A percentile compares a stretch with the other conserved stretches of the same genome.
Evolutionary conservation across 2,113 vertebrate genomes (phyloP).

Genomic region (Macroglossus sobrinus): DNA sequence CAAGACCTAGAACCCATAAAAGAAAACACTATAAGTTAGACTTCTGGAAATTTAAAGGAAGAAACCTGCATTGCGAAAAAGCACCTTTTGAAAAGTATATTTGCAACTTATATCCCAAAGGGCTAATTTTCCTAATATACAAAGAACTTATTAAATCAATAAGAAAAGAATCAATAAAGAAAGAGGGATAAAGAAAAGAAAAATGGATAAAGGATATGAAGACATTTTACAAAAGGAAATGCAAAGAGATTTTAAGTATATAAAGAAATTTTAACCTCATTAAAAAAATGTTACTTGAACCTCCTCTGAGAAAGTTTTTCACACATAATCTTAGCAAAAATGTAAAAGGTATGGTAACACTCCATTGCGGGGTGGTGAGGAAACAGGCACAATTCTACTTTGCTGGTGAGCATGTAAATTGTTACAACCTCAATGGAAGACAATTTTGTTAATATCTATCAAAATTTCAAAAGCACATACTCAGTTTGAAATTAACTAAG

Average conservation of each 20-base stretch:
- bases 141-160: background rate
- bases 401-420: background rate
- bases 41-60: background rate
- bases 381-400: background rate
- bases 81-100: background rate
- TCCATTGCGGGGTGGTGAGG: background rate
- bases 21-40: background rate
- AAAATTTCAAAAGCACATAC: background rate
- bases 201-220: background rate
- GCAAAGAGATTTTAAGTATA: background rate
- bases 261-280: background rate
- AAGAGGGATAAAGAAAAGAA: background rate
- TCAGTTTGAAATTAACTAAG: background rate
- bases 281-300: background rate
- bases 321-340: background rate
- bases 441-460: background rate
- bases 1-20: background rate
- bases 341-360: background rate
- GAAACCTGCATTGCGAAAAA: background rate
- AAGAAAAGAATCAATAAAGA: background rate
- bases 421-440: background rate
- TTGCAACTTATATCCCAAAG: background rate
- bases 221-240: background rate
- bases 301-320: background rate
- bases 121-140: background rate